Evolutionary conservation across 2,888 invertebrate genomes (phyloP).

Genomic region (Sisyra nigra): DNA sequence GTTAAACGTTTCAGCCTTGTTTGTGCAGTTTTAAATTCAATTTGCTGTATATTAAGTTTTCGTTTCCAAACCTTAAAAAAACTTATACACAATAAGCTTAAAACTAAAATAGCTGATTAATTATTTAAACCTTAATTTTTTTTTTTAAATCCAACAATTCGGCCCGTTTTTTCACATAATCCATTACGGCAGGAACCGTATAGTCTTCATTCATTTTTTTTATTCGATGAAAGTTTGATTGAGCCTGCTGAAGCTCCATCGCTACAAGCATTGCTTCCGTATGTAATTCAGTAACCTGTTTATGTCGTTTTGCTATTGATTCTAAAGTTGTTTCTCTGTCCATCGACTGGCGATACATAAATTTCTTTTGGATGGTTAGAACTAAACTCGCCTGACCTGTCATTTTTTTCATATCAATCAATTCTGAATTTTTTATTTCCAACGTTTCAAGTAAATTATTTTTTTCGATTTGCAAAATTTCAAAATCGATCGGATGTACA

Average conservation of each 20-base stretch:
- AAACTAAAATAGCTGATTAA: no score
- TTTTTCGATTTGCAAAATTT: conserved; percentile 44
- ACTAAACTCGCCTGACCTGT: conserved; percentile 39
- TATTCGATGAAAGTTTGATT: conserved; percentile 25
- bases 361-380: conserved; percentile 37
- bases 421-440: conserved; percentile 33
- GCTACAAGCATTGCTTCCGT: conserved; percentile 26
- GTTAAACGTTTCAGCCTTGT: no score
- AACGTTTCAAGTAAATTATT: conserved; percentile 31
- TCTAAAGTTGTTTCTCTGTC: conserved; percentile 28
- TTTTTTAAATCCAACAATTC: conserved; percentile 31
- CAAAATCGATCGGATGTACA: conserved; percentile 43
- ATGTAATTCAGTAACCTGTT: conserved; percentile 27
- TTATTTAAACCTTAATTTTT: conserved; percentile 19
- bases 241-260: conserved; percentile 26
- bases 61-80: no score
- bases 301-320: conserved; percentile 27
- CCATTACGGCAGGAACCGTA: conserved; percentile 38
- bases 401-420: conserved; percentile 38
- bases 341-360: conserved; percentile 32
- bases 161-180: conserved; percentile 35
- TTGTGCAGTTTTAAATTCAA: no score
- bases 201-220: conserved; percentile 27
- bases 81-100: no score
- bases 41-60: no score